Evolutionary conservation across 2,888 invertebrate species (phyloP).

Genomic region (Cremastinae sp.): DNA sequence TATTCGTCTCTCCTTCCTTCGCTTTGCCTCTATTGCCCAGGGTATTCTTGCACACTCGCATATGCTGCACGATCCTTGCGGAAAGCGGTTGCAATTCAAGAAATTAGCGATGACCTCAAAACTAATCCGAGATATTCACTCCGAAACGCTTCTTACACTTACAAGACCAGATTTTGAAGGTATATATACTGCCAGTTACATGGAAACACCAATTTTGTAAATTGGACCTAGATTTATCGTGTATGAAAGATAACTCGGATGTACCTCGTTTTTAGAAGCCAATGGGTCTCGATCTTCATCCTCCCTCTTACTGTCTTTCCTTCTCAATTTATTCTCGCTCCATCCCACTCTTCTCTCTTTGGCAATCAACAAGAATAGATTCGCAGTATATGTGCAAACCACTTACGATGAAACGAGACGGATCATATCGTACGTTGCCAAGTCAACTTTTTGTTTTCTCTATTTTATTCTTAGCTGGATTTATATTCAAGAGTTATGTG

Average conservation of each 20-base stretch:
- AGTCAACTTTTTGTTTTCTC: slow-evolving; percentile 17
- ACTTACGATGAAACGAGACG: slow-evolving; percentile 40
- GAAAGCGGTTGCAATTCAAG: slow-evolving; percentile 24
- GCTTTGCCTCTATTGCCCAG: no score
- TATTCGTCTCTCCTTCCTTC: no score
- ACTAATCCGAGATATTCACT: slow-evolving; percentile 36
- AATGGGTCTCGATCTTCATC: slow-evolving; percentile 26
- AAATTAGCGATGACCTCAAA: slow-evolving; percentile 51
- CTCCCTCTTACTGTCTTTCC: slow-evolving; percentile 15
- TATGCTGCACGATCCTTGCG: slow-evolving; percentile 12
- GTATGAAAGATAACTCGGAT: slow-evolving; percentile 4
- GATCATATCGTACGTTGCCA: slow-evolving; percentile 47
- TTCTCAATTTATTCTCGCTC: neutral
- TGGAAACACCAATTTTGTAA: slow-evolving; percentile 56
- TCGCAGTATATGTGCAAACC: slow-evolving; percentile 23
- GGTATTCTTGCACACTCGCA: no score
- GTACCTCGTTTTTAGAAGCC: slow-evolving; percentile 41
- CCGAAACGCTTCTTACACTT: slow-evolving; percentile 11
- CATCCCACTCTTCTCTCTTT: neutral
- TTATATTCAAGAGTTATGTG: slow-evolving; percentile 27
- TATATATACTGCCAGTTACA: slow-evolving; percentile 35
- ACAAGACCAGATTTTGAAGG: slow-evolving; percentile 6
- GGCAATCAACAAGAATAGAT: slow-evolving; percentile 52
- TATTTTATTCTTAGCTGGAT: slow-evolving; percentile 19
- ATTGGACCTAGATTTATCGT: slow-evolving; percentile 50